These are phyloP conservation scores for Huso huso DNA, from an alignment of 2,797 vertebrate species.

Conservation along the genomic window DNA sequence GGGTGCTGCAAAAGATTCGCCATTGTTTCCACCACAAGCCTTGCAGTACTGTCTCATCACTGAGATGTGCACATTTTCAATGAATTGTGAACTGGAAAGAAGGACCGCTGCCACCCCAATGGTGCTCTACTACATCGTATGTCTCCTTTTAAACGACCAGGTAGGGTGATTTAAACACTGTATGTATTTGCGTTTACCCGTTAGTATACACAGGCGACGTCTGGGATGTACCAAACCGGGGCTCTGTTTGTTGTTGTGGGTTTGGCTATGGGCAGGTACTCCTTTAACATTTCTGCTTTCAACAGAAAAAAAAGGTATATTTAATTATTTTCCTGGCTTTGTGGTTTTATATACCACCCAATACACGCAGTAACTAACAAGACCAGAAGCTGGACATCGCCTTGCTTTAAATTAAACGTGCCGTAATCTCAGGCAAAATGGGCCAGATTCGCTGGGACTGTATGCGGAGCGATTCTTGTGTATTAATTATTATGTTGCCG, in stretches of 20 bases:
- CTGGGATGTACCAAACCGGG: conserved; percentile 6
- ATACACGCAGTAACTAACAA: too few relatives aligned
- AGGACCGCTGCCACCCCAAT: conserved; percentile 27
- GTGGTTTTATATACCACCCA: too few relatives aligned
- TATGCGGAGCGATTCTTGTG: too few relatives aligned
- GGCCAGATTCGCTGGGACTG: too few relatives aligned
- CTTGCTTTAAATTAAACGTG: too few relatives aligned
- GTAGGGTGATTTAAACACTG: conserved; percentile 33
- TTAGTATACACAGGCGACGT: neutral
- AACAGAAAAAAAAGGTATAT: neutral
- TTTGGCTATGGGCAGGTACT: neutral
- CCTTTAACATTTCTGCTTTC: neutral
- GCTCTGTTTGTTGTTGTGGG: conserved; percentile 8
- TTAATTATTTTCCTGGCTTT: neutral
- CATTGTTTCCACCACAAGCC: conserved; percentile 61
- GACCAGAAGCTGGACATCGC: too few relatives aligned
- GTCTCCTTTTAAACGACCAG: conserved; percentile 40
- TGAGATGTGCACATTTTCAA: conserved; percentile 13
- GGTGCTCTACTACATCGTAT: conserved; percentile 23
- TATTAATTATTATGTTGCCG: too few relatives aligned
- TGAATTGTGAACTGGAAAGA: conserved; percentile 1
- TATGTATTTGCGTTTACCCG: neutral
- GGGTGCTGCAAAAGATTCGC: conserved; percentile 47
- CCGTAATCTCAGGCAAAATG: too few relatives aligned
- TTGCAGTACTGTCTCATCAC: conserved; percentile 21